A percentile compares a stretch with the other conserved stretches of the same genome.
Conservation (phyloP, 23 tunicate genomes). For the Ciona savignyi region DNA sequence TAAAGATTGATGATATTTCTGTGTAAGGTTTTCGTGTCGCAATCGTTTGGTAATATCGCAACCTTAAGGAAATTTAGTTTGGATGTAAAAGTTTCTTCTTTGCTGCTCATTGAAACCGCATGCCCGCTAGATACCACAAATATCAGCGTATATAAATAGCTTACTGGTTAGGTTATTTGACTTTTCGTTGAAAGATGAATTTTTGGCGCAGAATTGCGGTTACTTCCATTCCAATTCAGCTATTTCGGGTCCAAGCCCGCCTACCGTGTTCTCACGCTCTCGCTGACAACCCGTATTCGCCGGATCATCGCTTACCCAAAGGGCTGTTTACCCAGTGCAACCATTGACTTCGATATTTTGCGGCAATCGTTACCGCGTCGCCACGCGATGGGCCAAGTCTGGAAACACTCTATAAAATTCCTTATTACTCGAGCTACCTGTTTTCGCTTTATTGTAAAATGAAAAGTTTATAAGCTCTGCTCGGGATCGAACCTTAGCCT, state of each 20-base stretch:
- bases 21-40: no score
- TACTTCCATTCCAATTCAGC: neutral
- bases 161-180: neutral
- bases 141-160: neutral
- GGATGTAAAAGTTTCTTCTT: no score
- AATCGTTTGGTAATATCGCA: no score
- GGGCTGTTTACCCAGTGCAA: neutral
- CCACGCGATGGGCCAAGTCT: no score
- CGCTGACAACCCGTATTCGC: conserved; percentile 2
- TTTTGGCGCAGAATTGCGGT: neutral
- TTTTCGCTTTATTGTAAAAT: neutral
- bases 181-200: neutral
- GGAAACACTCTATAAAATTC: no score
- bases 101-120: no score
- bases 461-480: neutral
- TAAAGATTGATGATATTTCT: neutral
- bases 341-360: no score
- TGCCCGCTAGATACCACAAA: no score
- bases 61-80: no score
- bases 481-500: neutral
- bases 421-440: neutral
- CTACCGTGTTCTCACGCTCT: conserved; percentile 2
- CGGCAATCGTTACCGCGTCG: no score
- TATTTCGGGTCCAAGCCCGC: neutral
- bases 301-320: neutral